These are phyloP conservation scores for Drosophila formosana DNA, from an alignment of 2,888 invertebrate species.

Conservation along the genomic window DNA sequence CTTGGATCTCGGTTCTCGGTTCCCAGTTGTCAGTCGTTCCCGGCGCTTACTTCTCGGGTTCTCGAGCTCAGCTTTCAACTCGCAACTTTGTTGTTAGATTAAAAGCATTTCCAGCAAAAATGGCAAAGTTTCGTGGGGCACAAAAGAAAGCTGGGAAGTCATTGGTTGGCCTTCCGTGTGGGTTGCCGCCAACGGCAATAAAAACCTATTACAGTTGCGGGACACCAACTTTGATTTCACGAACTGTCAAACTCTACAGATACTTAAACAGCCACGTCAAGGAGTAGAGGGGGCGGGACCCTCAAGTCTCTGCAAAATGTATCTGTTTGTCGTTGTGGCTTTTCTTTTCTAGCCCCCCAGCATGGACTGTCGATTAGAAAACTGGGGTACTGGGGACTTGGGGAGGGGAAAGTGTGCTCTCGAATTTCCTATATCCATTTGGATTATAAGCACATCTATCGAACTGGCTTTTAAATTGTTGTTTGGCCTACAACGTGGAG, in stretches of 20 bases:
- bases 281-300: neutral
- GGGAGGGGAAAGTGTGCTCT: neutral
- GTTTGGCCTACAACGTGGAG: neutral
- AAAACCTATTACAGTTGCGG: constrained; percentile 67
- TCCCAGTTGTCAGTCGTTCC: constrained; percentile 12
- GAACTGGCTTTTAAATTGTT: neutral
- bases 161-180: constrained; percentile 19
- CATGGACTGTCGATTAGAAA: neutral
- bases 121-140: constrained; percentile 55
- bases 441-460: constrained; percentile 5
- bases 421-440: constrained; percentile 2
- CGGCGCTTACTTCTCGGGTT: constrained; percentile 6
- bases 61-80: constrained; percentile 10
- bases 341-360: constrained; percentile 3
- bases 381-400: neutral
- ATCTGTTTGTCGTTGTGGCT: constrained; percentile 4
- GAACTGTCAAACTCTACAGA: constrained; percentile 60
- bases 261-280: neutral
- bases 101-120: constrained; percentile 67
- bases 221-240: constrained; percentile 74
- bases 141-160: constrained; percentile 40
- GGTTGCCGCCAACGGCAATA: constrained; percentile 59
- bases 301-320: constrained; percentile 3
- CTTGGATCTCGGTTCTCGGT: constrained; percentile 1
- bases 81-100: constrained; percentile 72